Percentiles rank a stretch among this genome's conserved stretches.
Conservation (phyloP, 2,888 invertebrate genomes). For the Cetonia aurata region DNA sequence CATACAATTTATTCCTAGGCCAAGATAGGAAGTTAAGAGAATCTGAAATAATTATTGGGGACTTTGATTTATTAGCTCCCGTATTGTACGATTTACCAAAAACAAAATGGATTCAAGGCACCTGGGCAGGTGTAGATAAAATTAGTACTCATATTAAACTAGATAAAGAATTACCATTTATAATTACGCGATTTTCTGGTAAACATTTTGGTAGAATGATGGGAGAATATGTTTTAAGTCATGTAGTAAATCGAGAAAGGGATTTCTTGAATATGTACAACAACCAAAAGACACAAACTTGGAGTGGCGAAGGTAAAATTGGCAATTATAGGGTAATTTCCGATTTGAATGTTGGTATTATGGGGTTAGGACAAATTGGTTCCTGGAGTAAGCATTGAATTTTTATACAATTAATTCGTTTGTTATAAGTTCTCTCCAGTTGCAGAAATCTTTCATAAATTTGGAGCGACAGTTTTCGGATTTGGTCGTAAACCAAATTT, state of each 20-base stretch:
- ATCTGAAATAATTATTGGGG: conserved; percentile 65
- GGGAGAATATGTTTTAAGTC: conserved; percentile 68
- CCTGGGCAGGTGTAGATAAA: conserved; percentile 67
- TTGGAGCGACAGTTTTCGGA: conserved; percentile 41
- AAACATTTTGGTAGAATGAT: conserved; percentile 66
- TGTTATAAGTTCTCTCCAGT: conserved; percentile 20
- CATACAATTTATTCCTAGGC: conserved; percentile 46
- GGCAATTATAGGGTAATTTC: conserved; percentile 61
- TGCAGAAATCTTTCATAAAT: conserved; percentile 38
- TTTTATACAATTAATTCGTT: neutral
- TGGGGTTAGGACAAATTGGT: conserved; percentile 71
- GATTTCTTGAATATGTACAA: conserved; percentile 61
- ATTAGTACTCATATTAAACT: conserved; percentile 56
- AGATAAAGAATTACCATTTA: conserved; percentile 56
- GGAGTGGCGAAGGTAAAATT: conserved; percentile 63
- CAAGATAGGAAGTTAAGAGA: conserved; percentile 55
- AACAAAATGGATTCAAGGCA: conserved; percentile 67
- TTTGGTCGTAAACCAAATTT: conserved; percentile 44
- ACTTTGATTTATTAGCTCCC: conserved; percentile 64
- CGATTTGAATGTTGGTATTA: conserved; percentile 68
- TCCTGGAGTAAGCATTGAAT: conserved; percentile 55
- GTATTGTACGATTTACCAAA: conserved; percentile 62
- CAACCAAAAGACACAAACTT: conserved; percentile 61
- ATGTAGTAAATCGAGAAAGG: conserved; percentile 68
- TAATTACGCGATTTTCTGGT: conserved; percentile 66